These are phyloP conservation scores for Matsumyia berberina DNA, from an alignment of 2,888 invertebrate genomes.

Conservation along the genomic window DNA sequence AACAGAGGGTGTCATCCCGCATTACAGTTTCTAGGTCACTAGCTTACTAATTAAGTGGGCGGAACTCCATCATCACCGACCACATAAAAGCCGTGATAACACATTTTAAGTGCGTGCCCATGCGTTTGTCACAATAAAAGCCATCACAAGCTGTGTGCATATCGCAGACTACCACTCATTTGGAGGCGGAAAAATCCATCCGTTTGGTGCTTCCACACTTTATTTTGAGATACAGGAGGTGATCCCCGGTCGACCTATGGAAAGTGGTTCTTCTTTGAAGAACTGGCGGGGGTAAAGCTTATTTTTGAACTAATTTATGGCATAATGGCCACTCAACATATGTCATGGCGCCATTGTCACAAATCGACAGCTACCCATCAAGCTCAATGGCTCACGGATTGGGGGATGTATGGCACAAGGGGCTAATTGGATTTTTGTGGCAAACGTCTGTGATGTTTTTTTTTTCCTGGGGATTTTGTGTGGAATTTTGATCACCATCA, in stretches of 20 bases:
- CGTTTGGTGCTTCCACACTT: conserved; percentile 44
- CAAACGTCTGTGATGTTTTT: conserved; percentile 17
- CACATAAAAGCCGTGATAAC: conserved; percentile 35
- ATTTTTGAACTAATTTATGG: conserved; percentile 65
- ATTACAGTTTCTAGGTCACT: conserved; percentile 56
- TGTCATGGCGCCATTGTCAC: conserved; percentile 71
- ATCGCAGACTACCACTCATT: conserved; percentile 7
- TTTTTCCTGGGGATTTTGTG: conserved; percentile 4
- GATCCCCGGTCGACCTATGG: conserved; percentile 44
- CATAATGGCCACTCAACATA: conserved; percentile 69
- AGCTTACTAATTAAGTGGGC: conserved; percentile 66
- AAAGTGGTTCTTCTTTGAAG: conserved; percentile 46
- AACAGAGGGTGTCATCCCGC: conserved; percentile 37
- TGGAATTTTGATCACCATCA: conserved; percentile 21
- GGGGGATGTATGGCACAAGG: conserved; percentile 42
- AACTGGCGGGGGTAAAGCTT: conserved; percentile 18
- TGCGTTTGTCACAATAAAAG: conserved; percentile 62
- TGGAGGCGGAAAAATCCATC: conserved; percentile 28
- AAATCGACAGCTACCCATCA: conserved; percentile 63
- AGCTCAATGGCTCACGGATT: conserved; percentile 41
- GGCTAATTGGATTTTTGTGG: conserved; percentile 68
- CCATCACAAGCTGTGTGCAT: neutral
- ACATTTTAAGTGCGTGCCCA: conserved; percentile 57
- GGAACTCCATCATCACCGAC: conserved; percentile 52
- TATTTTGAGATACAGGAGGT: conserved; percentile 32